Evolutionary conservation across 2,113 vertebrate species (phyloP).

Genomic region (Geococcyx californianus): DNA sequence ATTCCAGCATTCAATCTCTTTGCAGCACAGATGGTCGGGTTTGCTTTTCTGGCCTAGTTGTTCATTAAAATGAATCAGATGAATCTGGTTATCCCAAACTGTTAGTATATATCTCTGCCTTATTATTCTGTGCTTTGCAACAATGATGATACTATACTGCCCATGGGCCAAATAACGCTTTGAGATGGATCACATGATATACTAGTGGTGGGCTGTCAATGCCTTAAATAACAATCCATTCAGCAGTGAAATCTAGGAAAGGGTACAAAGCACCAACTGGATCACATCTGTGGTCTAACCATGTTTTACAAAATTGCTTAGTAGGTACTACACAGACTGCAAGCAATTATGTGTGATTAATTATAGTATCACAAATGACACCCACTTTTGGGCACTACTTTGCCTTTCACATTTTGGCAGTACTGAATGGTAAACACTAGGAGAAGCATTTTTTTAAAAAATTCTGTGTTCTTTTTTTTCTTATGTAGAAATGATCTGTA

Average conservation of each 20-base stretch:
- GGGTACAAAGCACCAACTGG: not conserved
- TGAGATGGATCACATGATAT: not conserved
- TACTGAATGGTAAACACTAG: not conserved
- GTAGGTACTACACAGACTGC: not conserved
- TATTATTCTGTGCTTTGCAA: constrained; percentile 49
- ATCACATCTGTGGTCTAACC: not conserved
- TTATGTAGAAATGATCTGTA: not conserved
- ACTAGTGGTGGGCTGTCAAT: not conserved
- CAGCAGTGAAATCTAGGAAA: not conserved
- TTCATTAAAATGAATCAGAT: constrained; percentile 66
- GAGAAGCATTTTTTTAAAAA: not conserved
- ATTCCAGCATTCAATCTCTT: constrained; percentile 60
- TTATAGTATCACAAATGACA: not conserved
- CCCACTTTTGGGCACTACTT: not conserved
- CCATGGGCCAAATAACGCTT: constrained; percentile 12
- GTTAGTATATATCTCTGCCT: constrained; percentile 43
- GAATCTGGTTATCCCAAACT: constrained; percentile 39
- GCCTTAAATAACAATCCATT: not conserved
- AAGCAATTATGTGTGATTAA: not conserved
- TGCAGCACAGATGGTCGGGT: constrained; percentile 62
- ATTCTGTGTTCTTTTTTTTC: not conserved
- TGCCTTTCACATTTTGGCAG: not conserved
- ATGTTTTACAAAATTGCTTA: not conserved
- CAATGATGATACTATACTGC: not conserved
- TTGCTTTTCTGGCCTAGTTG: constrained; percentile 52